Conservation (phyloP, 1,140 invertebrate species). For the Steinernema khuongi region DNA sequence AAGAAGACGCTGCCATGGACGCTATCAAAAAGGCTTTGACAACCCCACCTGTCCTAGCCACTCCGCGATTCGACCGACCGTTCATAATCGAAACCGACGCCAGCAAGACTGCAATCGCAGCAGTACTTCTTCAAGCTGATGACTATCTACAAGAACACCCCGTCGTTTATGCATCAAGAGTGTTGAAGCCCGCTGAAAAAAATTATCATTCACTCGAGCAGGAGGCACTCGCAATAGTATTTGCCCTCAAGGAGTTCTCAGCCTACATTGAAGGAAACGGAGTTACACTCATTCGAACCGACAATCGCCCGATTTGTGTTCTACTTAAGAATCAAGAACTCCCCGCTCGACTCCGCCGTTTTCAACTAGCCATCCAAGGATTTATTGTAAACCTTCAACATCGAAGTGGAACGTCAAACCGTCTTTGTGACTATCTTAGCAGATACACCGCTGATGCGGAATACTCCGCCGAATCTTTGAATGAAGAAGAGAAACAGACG, state of each 20-base stretch:
- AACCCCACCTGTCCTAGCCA: not conserved
- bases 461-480: not conserved
- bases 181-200: not conserved
- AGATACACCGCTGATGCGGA: not conserved
- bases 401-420: not conserved
- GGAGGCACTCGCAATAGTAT: not conserved
- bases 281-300: not conserved
- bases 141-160: not conserved
- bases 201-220: not conserved
- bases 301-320: not conserved
- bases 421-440: not conserved
- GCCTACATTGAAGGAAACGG: not conserved
- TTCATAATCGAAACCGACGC: not conserved
- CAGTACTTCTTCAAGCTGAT: not conserved
- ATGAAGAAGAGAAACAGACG: not conserved
- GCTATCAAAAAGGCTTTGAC: not conserved
- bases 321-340: not conserved
- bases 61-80: not conserved
- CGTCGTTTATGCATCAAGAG: not conserved
- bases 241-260: not conserved
- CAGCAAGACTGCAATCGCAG: not conserved
- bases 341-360: not conserved
- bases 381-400: not conserved
- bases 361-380: not conserved
- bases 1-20: not conserved